These are phyloP conservation scores for Pangasius krempfi DNA, from an alignment of 2,797 vertebrate species.

Conservation along the genomic window DNA sequence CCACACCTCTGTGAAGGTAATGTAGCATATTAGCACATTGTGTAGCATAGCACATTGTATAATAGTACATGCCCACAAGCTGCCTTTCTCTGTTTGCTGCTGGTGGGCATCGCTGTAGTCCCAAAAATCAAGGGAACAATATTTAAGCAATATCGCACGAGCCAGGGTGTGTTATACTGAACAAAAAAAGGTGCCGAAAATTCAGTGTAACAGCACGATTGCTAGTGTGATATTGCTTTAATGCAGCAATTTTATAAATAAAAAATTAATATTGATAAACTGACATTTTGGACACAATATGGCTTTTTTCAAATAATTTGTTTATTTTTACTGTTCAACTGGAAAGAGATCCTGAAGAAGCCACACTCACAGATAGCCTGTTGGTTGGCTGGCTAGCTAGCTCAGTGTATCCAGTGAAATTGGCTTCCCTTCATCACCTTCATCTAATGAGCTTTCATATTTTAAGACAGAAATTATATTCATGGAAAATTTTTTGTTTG, in stretches of 20 bases:
- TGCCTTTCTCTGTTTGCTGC: neutral
- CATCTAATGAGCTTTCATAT: neutral
- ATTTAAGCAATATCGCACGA: neutral
- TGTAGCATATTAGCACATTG: too few relatives aligned
- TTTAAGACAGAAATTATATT: neutral
- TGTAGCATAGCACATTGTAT: too few relatives aligned
- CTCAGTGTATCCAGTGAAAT: neutral
- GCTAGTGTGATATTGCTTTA: neutral
- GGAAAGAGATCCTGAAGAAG: neutral
- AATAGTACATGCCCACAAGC: neutral
- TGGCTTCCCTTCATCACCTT: neutral
- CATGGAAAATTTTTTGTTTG: neutral
- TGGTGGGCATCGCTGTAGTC: neutral
- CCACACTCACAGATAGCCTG: neutral
- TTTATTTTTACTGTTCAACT: neutral
- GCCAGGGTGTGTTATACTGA: neutral
- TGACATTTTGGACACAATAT: neutral
- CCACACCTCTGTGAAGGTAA: conserved; percentile 81
- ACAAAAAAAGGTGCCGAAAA: neutral
- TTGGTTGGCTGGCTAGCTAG: neutral
- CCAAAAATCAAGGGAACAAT: neutral
- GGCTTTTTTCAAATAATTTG: neutral
- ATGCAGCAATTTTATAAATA: neutral
- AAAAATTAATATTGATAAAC: neutral
- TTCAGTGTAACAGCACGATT: neutral